Conservation (phyloP, 2,888 invertebrate genomes). For the Aspidapion aeneum region DNA sequence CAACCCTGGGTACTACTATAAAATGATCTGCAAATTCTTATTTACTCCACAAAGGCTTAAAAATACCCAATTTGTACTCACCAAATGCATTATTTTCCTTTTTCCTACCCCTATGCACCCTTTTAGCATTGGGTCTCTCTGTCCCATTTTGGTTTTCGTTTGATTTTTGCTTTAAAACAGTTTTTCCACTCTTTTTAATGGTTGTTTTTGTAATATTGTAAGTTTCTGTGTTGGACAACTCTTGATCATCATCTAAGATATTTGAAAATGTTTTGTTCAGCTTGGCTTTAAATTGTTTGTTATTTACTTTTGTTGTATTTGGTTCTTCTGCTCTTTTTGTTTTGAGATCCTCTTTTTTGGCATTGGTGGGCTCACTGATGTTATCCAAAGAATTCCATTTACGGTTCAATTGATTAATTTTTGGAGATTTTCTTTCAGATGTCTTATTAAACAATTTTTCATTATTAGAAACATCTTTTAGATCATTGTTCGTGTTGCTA, state of each 20-base stretch:
- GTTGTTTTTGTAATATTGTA: conserved; percentile 37
- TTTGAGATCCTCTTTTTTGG: conserved; percentile 46
- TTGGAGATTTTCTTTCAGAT: conserved; percentile 46
- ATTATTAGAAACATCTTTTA: conserved; percentile 41
- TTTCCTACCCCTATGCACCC: conserved; percentile 53
- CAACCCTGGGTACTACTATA: no score
- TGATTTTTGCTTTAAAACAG: conserved; percentile 34
- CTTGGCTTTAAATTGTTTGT: conserved; percentile 45
- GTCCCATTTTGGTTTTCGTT: conserved; percentile 34
- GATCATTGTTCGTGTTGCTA: conserved; percentile 55
- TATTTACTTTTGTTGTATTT: conserved; percentile 52
- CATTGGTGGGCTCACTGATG: conserved; percentile 47
- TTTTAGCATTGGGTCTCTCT: conserved; percentile 48
- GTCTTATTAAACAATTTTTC: conserved; percentile 39
- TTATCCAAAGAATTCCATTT: conserved; percentile 62
- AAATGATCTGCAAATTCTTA: no score
- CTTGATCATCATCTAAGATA: conserved; percentile 37
- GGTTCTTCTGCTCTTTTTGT: conserved; percentile 40
- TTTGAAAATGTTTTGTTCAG: conserved; percentile 45
- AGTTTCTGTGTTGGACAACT: conserved; percentile 34
- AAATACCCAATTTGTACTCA: no score
- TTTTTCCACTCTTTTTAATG: conserved; percentile 39
- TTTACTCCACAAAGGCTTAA: no score
- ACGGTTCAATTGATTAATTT: conserved; percentile 47
- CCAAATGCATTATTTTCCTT: conserved; percentile 47